Base-by-base conservation (phyloP, 92 coral and sea anemone genomes). In the Zoanthus gigantus region DNA sequence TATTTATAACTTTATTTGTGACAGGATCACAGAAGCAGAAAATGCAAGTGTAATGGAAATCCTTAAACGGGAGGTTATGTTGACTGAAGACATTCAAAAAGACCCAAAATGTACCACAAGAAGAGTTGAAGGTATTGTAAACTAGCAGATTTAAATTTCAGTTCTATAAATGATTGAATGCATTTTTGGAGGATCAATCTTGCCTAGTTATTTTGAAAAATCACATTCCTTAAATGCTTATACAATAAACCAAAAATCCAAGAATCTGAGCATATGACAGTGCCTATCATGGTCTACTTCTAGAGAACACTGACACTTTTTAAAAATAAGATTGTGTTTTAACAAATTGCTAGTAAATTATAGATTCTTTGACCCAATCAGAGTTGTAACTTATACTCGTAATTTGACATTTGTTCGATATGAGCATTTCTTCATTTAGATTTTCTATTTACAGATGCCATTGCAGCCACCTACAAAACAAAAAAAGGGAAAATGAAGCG, bases 381-480 rank as follows among this genome's bases (percentile, higher is more conserved):
- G 0, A 57, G 0, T 57, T 12, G 16, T 57, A 57, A 57, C 58
- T 53, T 2, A 57, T 57, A 9, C 63, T 57, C 2, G 8, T 57
- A 57, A 13, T 57, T 57, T 7, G 63, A 11, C 63, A 57, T 57
- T 57, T 57, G 63, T 11, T 57, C 2, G 15, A 57, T 57, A 57
- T 9, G 63, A 57, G 63, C 15, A 57, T 57, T 57, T 57, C 1
- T 17, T 57, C 17, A 57, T 57, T 57, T 7, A 11, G 14, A 57
- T 23, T 57, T 57, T 7, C 2, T 57, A 8, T 57, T 17, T 12
- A 57, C 76, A 71, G 76, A 34, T 32, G 76, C 76, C 76, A 71
- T 71, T 71, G 50, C 5, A 71, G 76, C 76, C 76, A 71, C 50
- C 17, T 34, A 71, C 42, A 71, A 71, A 30, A 71, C 76, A 2